A percentile compares a stretch with the other conserved stretches of the same genome.
Evolutionary conservation across 2,888 invertebrate genomes (phyloP).

Genomic region (Pollenia angustigena): DNA sequence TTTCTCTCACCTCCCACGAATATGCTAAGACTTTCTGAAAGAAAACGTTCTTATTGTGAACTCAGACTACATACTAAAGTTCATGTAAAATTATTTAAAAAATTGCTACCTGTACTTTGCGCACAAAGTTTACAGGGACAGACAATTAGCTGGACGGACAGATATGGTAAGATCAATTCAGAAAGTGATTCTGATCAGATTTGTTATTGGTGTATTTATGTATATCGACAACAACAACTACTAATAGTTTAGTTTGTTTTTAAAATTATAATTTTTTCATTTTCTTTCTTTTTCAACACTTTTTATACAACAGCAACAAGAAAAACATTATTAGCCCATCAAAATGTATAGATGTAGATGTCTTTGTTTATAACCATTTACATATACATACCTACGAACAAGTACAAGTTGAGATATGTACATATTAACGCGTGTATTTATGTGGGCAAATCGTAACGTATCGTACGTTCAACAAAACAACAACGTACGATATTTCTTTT

Average conservation of each 20-base stretch:
- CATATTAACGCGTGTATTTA: conserved; percentile 10
- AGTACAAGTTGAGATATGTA: background rate
- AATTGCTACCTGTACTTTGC: too few species aligned
- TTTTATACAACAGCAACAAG: conserved; percentile 23
- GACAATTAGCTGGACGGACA: too few species aligned
- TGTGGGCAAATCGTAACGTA: conserved; percentile 28
- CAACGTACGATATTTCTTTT: conserved; percentile 63
- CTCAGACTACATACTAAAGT: too few species aligned
- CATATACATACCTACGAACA: too few species aligned
- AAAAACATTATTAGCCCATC: background rate
- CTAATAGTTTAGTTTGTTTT: conserved; percentile 26
- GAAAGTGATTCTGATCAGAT: too few species aligned
- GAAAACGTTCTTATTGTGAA: too few species aligned
- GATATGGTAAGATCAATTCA: too few species aligned
- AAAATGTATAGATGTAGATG: background rate
- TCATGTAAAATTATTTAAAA: too few species aligned
- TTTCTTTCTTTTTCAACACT: conserved; percentile 52
- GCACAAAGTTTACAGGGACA: too few species aligned
- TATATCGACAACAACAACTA: conserved; percentile 22
- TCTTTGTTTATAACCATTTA: background rate
- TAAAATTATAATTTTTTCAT: conserved; percentile 42
- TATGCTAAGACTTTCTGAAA: too few species aligned
- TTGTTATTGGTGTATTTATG: conserved; percentile 19
- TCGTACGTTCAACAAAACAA: conserved; percentile 10
- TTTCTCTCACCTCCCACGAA: too few species aligned